Conservation (phyloP, 1,140 invertebrate genomes). For the Notospermus geniculatus region DNA sequence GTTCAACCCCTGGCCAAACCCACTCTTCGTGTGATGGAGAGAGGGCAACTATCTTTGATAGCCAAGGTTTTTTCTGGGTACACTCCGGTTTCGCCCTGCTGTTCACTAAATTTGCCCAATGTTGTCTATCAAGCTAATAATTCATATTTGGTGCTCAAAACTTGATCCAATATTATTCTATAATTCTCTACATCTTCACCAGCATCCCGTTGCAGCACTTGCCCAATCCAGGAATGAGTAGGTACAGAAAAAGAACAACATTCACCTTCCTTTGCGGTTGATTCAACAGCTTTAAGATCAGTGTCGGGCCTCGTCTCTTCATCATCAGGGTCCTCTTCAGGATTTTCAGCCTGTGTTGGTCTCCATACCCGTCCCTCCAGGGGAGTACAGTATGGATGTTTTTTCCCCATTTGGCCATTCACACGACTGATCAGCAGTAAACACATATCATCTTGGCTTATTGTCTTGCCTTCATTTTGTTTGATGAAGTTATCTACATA, state of each 20-base stretch:
- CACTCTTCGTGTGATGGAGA: neutral
- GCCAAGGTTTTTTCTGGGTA: too few relatives aligned
- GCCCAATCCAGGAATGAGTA: too few relatives aligned
- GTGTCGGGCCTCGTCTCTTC: neutral
- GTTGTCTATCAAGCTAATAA: too few relatives aligned
- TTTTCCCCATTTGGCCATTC: neutral
- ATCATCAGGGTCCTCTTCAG: neutral
- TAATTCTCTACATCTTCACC: too few relatives aligned
- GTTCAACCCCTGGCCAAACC: too few relatives aligned
- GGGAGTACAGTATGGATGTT: constrained; percentile 3
- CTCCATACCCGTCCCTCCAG: neutral
- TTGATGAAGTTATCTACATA: constrained; percentile 35
- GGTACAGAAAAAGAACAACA: too few relatives aligned
- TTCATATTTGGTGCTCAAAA: too few relatives aligned
- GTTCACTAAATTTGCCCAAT: neutral
- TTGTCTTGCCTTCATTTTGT: constrained; percentile 35
- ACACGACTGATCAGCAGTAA: constrained; percentile 30
- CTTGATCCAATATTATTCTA: too few relatives aligned
- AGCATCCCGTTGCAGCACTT: too few relatives aligned
- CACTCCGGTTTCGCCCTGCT: too few relatives aligned
- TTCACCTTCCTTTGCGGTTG: constrained; percentile 18
- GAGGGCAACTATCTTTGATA: too few relatives aligned
- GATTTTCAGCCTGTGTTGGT: neutral
- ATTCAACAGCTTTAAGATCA: constrained; percentile 2
- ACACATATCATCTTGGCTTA: constrained; percentile 32